Evolutionary conservation across 2,113 vertebrate genomes (phyloP), one percentile per base, ranked within the genome.

Genomic region (Mastomys natalensis): DNA sequence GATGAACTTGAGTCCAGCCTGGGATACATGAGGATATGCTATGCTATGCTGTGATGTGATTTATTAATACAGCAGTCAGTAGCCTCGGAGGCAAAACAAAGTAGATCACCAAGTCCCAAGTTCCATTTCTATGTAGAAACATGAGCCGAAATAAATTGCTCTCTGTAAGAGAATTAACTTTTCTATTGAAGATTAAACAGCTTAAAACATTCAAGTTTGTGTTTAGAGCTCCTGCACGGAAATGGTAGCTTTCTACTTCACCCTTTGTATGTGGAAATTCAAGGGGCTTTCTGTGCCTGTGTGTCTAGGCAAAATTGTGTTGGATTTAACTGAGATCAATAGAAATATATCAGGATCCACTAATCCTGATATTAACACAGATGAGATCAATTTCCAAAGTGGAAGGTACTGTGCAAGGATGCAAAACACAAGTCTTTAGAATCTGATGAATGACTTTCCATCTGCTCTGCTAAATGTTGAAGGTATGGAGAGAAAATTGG

Each of bases 141-240:
- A 91, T 22, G 24, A 89, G 29, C 40, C 26, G 58, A 82, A 31
- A 91, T 81, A 45, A 92, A 90, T 91, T 16, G 22, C 40, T 93
- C 2, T 87, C 60, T 87, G 48, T 92, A 74, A 92, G 81, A 96
- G 81, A 93, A 87, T 22, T 80, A 53, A 51, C 82, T 85, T 93
- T 92, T 81, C 48, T 64, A 12, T 53, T 72, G 43, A 91, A 90
- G 43, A 76, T 31, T 73, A 81, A 77, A 84, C 22, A 51, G 31
- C 68, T 76, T 45, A 82, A 48, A n/a, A 55, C 12, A n/a, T 81
- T 76, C n/a, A 87, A 68, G 90, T 68, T 82, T 64, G 68, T 5
- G 9, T 31, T 74, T 70, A 48, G 29, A 40, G 55, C 51, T 90
- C 87, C 22, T 24, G 4, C 34, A 55, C 29, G 31, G 55, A 91